Evolutionary conservation across 1,140 invertebrate genomes (phyloP), one percentile per base, ranked within the genome.

Genomic region (Drosophila pandora): DNA sequence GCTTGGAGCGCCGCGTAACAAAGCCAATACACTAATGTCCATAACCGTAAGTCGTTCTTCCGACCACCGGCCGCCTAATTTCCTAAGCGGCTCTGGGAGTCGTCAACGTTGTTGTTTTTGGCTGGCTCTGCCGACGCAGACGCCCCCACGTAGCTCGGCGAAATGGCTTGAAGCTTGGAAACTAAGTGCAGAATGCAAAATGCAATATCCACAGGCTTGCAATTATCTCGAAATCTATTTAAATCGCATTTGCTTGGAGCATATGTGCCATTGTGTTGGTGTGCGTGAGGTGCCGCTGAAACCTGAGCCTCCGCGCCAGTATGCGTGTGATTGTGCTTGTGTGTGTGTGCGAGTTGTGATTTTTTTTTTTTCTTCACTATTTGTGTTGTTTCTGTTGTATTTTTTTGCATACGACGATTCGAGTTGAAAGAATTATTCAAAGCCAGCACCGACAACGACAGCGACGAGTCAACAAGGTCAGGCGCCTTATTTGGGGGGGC

Each of bases 341-440:
- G 41, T 43, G 13, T 21, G 48, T 48, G 76, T 64, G 68, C 50
- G 64, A 63, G 61, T 43, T 59, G 55, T 57, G 48, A 72, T 39
- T 69, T 76, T 74, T 74, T 81, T 17, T 48, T 52, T 60, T 47
- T 32, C 76, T 57, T 76, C 34, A 37, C 34, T 37, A 37, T 47
- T n/a, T 65, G 2, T 39, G 32, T 52, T 75, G 48, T 70, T 67
- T 63, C 63, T 60, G 17, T 17, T 17, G 17, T 17, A 17, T 48
- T 69, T 80, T 84, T 83, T 87, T 87, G 83, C 84, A 87, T 88
- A 79, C 59, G 74, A 74, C 67, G 62, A 50, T 78, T 88, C 30
- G 60, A 88, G 75, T 79, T 76, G 76, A 83, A 85, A 87, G 83
- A 87, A 87, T 88, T 83, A 79, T 88, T 87, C 53, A 87, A 69